Evolutionary conservation across 2,888 invertebrate genomes (phyloP), one percentile per base, ranked within the genome.

Genomic region (Leptopterna dolabrata): DNA sequence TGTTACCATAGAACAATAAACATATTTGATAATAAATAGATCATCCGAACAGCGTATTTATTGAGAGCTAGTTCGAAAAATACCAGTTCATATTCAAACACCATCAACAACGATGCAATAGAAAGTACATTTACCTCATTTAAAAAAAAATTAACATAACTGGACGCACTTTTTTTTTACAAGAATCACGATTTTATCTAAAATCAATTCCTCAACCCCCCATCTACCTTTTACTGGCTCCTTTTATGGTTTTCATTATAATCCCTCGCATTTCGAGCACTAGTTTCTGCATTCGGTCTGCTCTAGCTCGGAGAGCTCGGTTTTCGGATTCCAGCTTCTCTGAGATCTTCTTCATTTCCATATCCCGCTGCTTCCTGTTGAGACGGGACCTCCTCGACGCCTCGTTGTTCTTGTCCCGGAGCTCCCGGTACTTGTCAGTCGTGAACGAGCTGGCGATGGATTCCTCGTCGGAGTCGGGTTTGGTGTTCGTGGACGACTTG

Each of bases 401-500:
- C 92, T 95, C 95, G 91, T 96, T 96, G 92, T 96, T 96, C 91
- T 95, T 95, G 91, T 95, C 95, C 87, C 96, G 92, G 89, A 95
- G 93, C 90, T 95, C 95, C 82, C 95, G 92, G 91, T 96, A 96
- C 89, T 93, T 94, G 76, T 90, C 91, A 4, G 76, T 29, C 16
- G n/a, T 19, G 63, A 41, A 55, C 24, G 87, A 81, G 13, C 87
- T 88, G 4, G 76, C 83, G 63, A 89, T 76, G 24, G 89, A 89
- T 41, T 88, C 88, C 27, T 55, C 78, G 76, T 89, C 89, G 14
- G 89, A 89, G 19, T 87, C 85, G 41, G 13, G 7, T 45, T 24
- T 84, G 2, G 43, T n/a, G 73, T 73, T 36, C 47, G 78, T 24
- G 0, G 27, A 24, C 1, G 16, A 41, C 27, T 47, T 47, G 29